Conservation (phyloP, 2,888 invertebrate genomes). For the Tinea trinotella region DNA sequence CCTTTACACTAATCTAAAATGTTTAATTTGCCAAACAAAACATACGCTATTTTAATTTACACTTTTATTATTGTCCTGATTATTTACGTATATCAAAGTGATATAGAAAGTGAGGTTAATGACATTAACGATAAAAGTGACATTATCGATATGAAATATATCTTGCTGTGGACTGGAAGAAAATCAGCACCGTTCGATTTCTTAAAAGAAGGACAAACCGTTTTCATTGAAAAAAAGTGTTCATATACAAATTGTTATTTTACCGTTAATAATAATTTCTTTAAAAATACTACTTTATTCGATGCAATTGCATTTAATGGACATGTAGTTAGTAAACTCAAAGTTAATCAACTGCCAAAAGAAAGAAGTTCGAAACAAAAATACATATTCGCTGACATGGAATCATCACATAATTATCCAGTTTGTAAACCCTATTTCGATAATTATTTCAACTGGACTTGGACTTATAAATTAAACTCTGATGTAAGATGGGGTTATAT, state of each 20-base stretch:
- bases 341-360: constrained; percentile 29
- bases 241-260: constrained; percentile 47
- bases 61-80: background rate
- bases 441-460: constrained; percentile 58
- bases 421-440: constrained; percentile 41
- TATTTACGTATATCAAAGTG: background rate
- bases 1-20: background rate
- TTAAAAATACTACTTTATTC: constrained; percentile 22
- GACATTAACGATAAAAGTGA: background rate
- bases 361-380: constrained; percentile 40
- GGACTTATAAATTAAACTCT: constrained; percentile 54
- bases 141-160: constrained; percentile 1
- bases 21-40: background rate
- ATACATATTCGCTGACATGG: constrained; percentile 46
- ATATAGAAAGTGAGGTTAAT: background rate
- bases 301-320: background rate
- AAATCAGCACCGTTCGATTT: constrained; percentile 34
- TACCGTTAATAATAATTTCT: constrained; percentile 36
- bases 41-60: background rate
- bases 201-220: constrained; percentile 40
- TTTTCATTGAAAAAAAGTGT: constrained; percentile 49
- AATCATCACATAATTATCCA: constrained; percentile 36
- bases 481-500: constrained; percentile 52
- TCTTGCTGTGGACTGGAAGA: background rate
- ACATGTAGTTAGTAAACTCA: background rate